A percentile compares a stretch with the other conserved stretches of the same genome.
These are phyloP conservation scores for Thalassaphorura encarpata DNA, from an alignment of 1,140 invertebrate species.

Conservation along the genomic window DNA sequence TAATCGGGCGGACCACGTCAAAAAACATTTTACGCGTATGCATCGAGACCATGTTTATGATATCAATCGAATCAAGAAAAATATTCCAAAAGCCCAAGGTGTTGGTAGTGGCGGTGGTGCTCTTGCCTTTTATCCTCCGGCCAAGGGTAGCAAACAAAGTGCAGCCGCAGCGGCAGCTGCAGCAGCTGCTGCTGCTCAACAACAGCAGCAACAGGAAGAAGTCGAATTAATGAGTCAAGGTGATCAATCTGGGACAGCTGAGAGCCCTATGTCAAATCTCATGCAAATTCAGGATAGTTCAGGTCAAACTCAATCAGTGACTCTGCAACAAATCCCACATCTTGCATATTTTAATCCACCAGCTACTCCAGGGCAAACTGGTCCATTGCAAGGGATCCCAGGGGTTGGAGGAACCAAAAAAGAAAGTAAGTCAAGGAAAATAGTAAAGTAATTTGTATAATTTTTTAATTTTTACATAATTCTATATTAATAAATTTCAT, in stretches of 20 bases:
- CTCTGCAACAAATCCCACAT: slow-evolving; percentile 28
- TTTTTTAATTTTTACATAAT: not conserved
- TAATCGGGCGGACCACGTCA: slow-evolving; percentile 87
- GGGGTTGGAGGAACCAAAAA: slow-evolving; percentile 31
- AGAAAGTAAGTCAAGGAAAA: slow-evolving; percentile 10
- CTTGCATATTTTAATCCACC: slow-evolving; percentile 31
- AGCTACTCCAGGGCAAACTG: slow-evolving; percentile 19
- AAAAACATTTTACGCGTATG: slow-evolving; percentile 85
- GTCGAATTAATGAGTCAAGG: no score
- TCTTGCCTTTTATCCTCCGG: slow-evolving; percentile 12
- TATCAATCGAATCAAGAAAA: slow-evolving; percentile 62
- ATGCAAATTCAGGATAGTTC: not conserved
- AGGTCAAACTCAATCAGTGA: slow-evolving; percentile 10
- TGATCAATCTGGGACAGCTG: not conserved
- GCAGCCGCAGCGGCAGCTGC: no score
- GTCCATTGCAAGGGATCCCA: slow-evolving; percentile 24
- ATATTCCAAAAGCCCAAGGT: slow-evolving; percentile 43
- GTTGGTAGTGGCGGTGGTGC: slow-evolving; percentile 34
- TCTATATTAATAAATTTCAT: not conserved
- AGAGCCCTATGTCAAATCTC: not conserved
- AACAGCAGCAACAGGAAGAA: slow-evolving; percentile 10
- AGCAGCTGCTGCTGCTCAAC: not conserved
- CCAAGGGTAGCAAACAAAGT: slow-evolving; percentile 5
- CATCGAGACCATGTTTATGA: slow-evolving; percentile 72
- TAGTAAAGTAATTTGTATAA: not conserved